These are phyloP conservation scores for Menidia beryllina DNA, from an alignment of 2,113 vertebrate species.

Conservation along the genomic window DNA sequence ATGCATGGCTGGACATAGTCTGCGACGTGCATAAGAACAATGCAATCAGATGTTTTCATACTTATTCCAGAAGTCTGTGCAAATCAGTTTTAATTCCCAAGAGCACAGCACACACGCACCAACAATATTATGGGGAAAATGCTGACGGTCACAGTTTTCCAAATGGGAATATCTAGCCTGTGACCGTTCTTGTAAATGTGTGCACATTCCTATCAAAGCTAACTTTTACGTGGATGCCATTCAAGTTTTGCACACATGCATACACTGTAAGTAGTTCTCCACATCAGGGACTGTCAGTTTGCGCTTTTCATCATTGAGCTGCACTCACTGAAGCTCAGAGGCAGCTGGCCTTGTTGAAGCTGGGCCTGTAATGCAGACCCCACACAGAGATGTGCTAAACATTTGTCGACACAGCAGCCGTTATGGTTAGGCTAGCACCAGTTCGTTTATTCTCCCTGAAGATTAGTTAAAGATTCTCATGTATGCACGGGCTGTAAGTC, in stretches of 20 bases:
- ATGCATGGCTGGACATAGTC: conserved; percentile 3
- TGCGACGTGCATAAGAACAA: conserved; percentile 24
- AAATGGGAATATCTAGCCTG: neutral
- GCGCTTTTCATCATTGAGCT: conserved; percentile 48
- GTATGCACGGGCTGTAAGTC: neutral
- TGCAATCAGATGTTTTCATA: conserved; percentile 19
- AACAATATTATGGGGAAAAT: conserved; percentile 22
- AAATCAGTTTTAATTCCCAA: too few relatives aligned
- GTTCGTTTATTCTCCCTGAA: neutral
- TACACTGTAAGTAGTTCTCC: neutral
- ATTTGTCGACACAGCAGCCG: conserved; percentile 33
- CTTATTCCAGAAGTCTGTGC: neutral
- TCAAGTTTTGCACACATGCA: conserved; percentile 24
- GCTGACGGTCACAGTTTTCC: conserved; percentile 3
- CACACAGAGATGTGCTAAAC: conserved; percentile 49
- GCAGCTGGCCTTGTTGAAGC: conserved; percentile 31
- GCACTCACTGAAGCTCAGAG: conserved; percentile 29
- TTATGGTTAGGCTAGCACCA: conserved; percentile 22
- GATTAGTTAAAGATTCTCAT: neutral
- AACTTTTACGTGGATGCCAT: conserved; percentile 37
- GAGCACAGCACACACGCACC: conserved; percentile 1
- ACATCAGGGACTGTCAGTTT: conserved; percentile 30
- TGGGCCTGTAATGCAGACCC: conserved; percentile 3
- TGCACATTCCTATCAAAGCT: conserved; percentile 18
- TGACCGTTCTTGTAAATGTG: conserved; percentile 13